phyloP scores from a whole-genome alignment of 2,888 invertebrate species.

The Hipparchia semele region DNA sequence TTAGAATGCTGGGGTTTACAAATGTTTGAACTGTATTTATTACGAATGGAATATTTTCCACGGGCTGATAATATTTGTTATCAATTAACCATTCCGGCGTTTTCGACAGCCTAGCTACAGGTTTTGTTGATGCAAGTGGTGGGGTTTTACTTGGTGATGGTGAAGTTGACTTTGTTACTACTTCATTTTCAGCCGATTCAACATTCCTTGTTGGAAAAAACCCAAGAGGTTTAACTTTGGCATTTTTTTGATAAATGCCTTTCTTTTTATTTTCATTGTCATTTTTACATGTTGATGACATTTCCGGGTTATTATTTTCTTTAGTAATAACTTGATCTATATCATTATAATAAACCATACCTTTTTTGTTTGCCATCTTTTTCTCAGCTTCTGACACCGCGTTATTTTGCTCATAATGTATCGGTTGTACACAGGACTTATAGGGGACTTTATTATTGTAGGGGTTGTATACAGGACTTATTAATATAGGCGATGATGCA shows the following conservation, averaged over 20 bases:
- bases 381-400: constrained; percentile 34
- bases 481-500: constrained; percentile 60
- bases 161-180: constrained; percentile 49
- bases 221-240: constrained; percentile 59
- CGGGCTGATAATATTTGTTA: constrained; percentile 72
- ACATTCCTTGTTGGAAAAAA: constrained; percentile 59
- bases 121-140: constrained; percentile 42
- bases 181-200: constrained; percentile 53
- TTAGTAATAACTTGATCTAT: constrained; percentile 62
- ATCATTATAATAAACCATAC: constrained; percentile 69
- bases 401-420: constrained; percentile 57
- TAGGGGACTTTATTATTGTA: too few species aligned
- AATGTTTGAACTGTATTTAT: constrained; percentile 60
- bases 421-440: constrained; percentile 71
- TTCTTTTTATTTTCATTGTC: constrained; percentile 51
- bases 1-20: constrained; percentile 42
- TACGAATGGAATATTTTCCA: constrained; percentile 66
- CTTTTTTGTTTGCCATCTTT: constrained; percentile 50
- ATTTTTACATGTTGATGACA: constrained; percentile 37
- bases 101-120: constrained; percentile 60
- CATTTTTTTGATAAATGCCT: constrained; percentile 64
- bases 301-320: constrained; percentile 42
- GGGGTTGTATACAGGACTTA: constrained; percentile 74
- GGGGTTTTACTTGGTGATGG: constrained; percentile 48
- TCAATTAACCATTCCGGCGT: constrained; percentile 67